Percentiles rank a stretch among this genome's conserved stretches.
Evolutionary conservation across 2,888 invertebrate species (phyloP).

Genomic region (Erpobdella octoculata): DNA sequence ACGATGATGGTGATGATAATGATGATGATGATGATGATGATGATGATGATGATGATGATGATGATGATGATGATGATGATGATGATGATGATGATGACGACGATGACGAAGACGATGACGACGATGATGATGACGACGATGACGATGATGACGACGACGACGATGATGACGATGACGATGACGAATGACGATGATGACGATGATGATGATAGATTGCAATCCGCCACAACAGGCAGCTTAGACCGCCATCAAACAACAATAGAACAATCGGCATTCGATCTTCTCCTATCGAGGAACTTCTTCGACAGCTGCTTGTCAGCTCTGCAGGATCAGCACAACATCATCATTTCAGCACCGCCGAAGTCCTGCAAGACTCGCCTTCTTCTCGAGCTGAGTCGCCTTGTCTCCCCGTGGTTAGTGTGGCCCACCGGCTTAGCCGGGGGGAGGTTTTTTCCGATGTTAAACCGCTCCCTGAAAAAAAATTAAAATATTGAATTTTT

Average conservation of each 20-base stretch:
- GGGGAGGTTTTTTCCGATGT: no score
- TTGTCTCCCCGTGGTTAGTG: conserved; percentile 60
- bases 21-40: conserved; percentile 15
- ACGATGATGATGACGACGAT: background rate
- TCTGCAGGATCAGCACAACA: conserved; percentile 79
- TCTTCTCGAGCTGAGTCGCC: conserved; percentile 87
- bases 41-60: conserved; percentile 14
- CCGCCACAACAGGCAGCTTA: no score
- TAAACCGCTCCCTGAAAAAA: no score
- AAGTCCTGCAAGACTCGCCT: conserved; percentile 94
- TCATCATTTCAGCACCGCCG: conserved; percentile 89
- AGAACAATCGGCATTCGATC: conserved; percentile 10
- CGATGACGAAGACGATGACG: no score
- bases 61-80: conserved; percentile 18
- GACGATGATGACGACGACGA: conserved; percentile 2
- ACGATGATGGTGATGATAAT: conserved; percentile 8
- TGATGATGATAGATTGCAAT: conserved; percentile 24
- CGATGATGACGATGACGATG: conserved; percentile 20
- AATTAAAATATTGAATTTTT: no score
- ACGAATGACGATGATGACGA: conserved; percentile 13
- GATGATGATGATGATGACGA: conserved; percentile 5
- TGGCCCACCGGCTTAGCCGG: background rate
- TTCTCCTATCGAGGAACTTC: conserved; percentile 11
- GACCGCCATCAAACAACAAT: no score
- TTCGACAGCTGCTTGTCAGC: conserved; percentile 61